Base-by-base conservation (phyloP, 1,140 invertebrate genomes). In the Drosophila watanabei region DNA sequence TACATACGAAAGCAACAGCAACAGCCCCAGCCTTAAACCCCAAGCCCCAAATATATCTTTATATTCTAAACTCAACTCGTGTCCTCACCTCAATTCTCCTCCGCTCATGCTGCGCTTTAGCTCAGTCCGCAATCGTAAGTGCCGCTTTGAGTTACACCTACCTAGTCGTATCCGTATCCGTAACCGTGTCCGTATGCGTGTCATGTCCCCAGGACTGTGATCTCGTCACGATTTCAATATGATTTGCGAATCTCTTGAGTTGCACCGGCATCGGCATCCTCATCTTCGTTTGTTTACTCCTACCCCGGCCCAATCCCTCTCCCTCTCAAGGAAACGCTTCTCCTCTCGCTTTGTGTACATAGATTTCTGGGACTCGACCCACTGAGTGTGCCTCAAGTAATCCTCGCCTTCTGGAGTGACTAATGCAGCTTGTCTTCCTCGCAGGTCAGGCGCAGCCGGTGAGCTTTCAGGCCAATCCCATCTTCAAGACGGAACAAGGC, bases 401-500 rank as follows among this genome's bases (percentile, higher is more conserved):
- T 71, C 49, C 39, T 39, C 49, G 32, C 33, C 49, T 37, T 56
- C 48, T 35, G 68, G 63, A 35, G 13, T 57, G 9, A 64, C 64
- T 84, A 78, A 88, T 63, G 9, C 46, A 10, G 28, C 45, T 46
- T 64, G 46, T 48, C 81, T 37, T 66, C n/a, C 69, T 14, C 54
- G 41, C 83, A 93, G 92, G 88, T 80, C 82, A 93, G 82, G 94
- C 93, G 58, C 93, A 94, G 76, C 95, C 95, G 78, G 94, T 94
- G 43, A 95, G 95, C 82, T 94, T 95, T 82, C 95, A 96, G 70
- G 75, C 79, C 82, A 96, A 96, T 94, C 95, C 95, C 28, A 95
- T 97, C 93, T 97, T 97, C 94, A 95, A 95, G 82, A 96, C 96
- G 37, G 97, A 97, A 89, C 96, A 97, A 92, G 96, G 96, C 82